Evolutionary conservation across 2,888 invertebrate species (phyloP), one percentile per base, ranked within the genome.

Genomic region (Nebria brevicollis): DNA sequence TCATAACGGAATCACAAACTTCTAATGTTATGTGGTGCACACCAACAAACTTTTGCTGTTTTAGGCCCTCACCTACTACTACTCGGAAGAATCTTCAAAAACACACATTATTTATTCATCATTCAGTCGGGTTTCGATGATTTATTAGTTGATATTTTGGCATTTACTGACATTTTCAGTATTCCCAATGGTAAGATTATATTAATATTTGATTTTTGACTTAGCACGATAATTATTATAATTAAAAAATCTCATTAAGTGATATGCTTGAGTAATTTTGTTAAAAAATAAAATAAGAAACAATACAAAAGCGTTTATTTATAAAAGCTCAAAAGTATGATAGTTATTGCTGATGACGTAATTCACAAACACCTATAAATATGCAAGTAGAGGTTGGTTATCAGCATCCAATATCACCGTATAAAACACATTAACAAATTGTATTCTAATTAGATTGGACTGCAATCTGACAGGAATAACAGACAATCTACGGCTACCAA

Each of bases 381-480:
- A 54, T 54, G 54, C 54, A 54, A 54, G 54, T 13, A 54, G 54
- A 54, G 54, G 54, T 54, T 54, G 70, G 75, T 75, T 80, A 80
- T 80, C 80, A 80, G 70, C 75, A 75, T 75, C 75, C 75, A 80
- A 80, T 80, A 80, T 80, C 80, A 80, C 75, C 72, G 72, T 77
- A 89, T 89, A 89, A 88, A 89, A 89, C 88, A 88, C 89, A 89
- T 89, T 89, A 89, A 89, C 89, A 89, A 89, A 89, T 89, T 89
- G 89, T 89, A 86, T 88, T 86, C 88, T 83, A 83, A 83, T 83
- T 82, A 89, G 89, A 89, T 89, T 89, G 88, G 87, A 89, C 89
- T 88, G 88, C 89, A 88, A 89, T 89, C 89, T 89, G 89, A 88
- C 88, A 81, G 77, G 81, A 72, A 72, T 66, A 66, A 72, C 73